Base-by-base conservation (phyloP, 2,888 invertebrate species). In the Gastracanthus pulcherrimus region DNA sequence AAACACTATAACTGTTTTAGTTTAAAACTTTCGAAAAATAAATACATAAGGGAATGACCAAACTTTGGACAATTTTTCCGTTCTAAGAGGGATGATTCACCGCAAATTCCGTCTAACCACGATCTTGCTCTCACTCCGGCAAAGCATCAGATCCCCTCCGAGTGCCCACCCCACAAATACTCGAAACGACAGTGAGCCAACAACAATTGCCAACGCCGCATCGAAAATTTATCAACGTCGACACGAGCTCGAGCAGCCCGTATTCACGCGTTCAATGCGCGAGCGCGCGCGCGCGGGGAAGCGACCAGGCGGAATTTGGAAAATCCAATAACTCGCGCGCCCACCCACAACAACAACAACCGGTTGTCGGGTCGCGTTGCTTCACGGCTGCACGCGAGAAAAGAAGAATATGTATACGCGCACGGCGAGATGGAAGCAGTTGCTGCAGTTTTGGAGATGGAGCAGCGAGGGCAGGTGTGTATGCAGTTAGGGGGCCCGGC, bases 261-360 rank as follows among this genome's bases (percentile, higher is more conserved):
- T 9, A 62, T 62, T 62, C 62, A 19, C 19, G 11, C n/a, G 45
- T 13, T 45, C 45, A 45, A n/a, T n/a, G 45, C n/a, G 9, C 1
- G 60, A 23, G 26, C 19, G 23, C 7, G 23, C 16, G 26, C 23
- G 11, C 31, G 51, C 41, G 16, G 55, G 38, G 41, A 60, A 31
- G 41, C 71, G 66, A 58, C 67, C 34, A 55, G 67, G 16, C 62
- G 77, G 76, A 72, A 81, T 81, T 76, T 69, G 72, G 81, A 81
- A 76, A 81, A 81, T 71, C 76, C 77, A 80, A 76, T 75, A 79
- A 60, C 51, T 38, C 51, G 38, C 45, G 1, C 41, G 58, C 31
- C 29, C 64, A 31, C 67, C 6, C 31, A 26, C 58, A 36, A 19
- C 55, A 36, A 62, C 36, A 13, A 62, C 62, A 51, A 66, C 51